phyloP scores from a whole-genome alignment of 2,888 invertebrate species.

The Leptopilina drosophilae region DNA sequence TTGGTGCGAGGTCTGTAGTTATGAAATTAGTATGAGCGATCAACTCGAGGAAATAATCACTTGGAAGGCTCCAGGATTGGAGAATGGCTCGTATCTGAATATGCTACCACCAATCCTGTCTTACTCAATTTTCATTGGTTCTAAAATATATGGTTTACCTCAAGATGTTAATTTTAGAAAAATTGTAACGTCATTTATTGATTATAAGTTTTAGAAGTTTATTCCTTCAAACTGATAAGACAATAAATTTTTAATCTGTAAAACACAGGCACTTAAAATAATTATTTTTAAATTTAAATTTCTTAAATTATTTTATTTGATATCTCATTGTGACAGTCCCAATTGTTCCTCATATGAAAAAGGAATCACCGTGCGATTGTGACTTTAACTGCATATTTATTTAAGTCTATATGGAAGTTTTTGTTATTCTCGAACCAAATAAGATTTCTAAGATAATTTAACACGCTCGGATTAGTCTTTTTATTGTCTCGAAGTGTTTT shows the following conservation, averaged over 20 bases:
- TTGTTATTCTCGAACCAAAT: not conserved
- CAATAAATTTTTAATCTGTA: too few relatives aligned
- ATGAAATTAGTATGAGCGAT: slow-evolving; percentile 76
- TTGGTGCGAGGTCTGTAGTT: slow-evolving; percentile 76
- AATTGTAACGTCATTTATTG: too few relatives aligned
- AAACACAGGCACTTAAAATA: too few relatives aligned
- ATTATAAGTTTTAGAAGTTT: too few relatives aligned
- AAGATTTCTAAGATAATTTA: slow-evolving; percentile 9
- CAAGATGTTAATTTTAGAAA: not conserved
- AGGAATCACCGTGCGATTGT: not conserved
- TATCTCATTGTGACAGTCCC: not conserved
- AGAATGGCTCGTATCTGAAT: slow-evolving; percentile 55
- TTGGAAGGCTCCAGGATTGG: slow-evolving; percentile 72
- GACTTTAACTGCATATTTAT: not conserved
- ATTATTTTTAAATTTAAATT: not conserved
- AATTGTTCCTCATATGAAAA: not conserved
- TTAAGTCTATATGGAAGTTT: not conserved
- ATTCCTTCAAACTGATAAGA: too few relatives aligned
- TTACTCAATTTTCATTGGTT: slow-evolving; percentile 10
- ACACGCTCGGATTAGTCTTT: slow-evolving; percentile 2
- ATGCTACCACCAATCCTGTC: slow-evolving; percentile 3
- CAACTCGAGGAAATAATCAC: slow-evolving; percentile 72
- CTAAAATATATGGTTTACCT: not conserved
- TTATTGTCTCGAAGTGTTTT: not conserved
- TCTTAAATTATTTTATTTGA: not conserved